Evolutionary conservation across 2,113 vertebrate genomes (phyloP).

Genomic region (Thermophis baileyi): DNA sequence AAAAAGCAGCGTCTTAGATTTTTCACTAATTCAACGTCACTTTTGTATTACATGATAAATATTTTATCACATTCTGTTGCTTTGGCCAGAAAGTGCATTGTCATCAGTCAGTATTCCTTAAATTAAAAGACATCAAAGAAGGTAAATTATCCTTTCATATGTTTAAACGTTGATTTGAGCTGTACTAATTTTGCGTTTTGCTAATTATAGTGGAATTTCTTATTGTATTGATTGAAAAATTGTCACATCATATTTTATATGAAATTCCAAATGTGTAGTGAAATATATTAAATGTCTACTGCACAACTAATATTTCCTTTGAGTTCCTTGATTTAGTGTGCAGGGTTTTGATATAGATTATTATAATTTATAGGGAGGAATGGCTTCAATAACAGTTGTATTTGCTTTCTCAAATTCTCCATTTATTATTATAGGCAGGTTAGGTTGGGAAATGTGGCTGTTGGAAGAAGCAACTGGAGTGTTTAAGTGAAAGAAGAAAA

Average conservation of each 20-base stretch:
- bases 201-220: neutral
- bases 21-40: neutral
- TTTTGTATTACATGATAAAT: neutral
- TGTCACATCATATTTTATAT: neutral
- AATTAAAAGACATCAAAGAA: neutral
- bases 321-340: neutral
- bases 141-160: neutral
- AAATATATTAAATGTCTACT: neutral
- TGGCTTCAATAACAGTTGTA: neutral
- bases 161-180: neutral
- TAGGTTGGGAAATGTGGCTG: neutral
- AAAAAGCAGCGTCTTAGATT: constrained; percentile 6
- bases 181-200: neutral
- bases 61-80: neutral
- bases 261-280: neutral
- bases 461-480: neutral
- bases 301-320: neutral
- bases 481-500: neutral
- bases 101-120: neutral
- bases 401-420: neutral
- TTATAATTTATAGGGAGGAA: neutral
- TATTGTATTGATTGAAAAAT: neutral
- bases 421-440: neutral
- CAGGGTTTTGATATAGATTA: neutral
- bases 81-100: neutral